phyloP scores from a whole-genome alignment of 2,113 vertebrate genomes.

The Silurus meridionalis region DNA sequence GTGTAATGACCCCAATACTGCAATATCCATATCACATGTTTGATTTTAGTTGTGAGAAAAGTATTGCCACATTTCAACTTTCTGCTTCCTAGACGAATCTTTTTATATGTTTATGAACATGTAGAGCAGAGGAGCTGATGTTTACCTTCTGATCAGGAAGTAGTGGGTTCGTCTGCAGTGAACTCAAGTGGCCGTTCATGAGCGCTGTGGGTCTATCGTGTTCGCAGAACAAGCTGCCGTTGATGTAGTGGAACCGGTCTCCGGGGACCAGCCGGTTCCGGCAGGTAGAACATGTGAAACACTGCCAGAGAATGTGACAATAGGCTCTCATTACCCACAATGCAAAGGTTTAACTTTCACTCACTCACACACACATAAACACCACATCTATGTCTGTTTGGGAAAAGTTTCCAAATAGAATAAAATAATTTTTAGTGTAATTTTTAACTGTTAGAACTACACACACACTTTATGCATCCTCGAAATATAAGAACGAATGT shows the following conservation, averaged over 20 bases:
- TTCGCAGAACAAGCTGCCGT: constrained; percentile 99
- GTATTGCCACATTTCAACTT: neutral
- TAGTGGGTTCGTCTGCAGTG: constrained; percentile 98
- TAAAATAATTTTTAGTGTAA: neutral
- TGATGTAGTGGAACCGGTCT: constrained; percentile 99
- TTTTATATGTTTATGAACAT: neutral
- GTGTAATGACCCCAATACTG: neutral
- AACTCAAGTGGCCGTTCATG: constrained; percentile 99
- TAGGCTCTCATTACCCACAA: constrained; percentile 33
- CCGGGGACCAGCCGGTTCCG: constrained; percentile 98
- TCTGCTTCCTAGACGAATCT: neutral
- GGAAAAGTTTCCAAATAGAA: neutral
- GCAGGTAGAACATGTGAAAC: constrained; percentile 99
- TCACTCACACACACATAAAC: neutral
- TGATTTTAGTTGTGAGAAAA: neutral
- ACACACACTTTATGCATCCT: neutral
- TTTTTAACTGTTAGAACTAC: neutral
- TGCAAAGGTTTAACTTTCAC: neutral
- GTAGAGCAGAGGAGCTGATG: constrained; percentile 45
- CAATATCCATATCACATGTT: neutral
- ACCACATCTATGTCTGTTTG: no score
- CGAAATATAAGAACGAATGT: neutral
- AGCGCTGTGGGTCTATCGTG: constrained; percentile 99
- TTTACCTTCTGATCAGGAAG: constrained; percentile 99
- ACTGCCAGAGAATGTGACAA: constrained; percentile 71